Conservation (phyloP, 2,797 vertebrate genomes). For the Propithecus perrieri region DNA sequence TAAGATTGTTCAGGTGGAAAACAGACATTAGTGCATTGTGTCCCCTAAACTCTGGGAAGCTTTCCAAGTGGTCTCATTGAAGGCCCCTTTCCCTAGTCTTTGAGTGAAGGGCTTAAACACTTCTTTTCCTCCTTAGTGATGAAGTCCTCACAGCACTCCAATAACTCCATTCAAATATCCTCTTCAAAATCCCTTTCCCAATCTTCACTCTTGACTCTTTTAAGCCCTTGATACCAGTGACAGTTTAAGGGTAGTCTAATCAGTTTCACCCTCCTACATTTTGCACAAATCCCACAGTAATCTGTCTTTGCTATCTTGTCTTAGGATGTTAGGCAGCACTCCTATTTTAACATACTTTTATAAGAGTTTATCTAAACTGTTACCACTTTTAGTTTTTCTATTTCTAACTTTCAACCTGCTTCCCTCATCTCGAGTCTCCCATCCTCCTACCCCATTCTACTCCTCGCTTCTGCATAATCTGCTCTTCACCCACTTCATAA, state of each 20-base stretch:
- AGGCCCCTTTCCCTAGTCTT: not conserved
- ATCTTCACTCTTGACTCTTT: not conserved
- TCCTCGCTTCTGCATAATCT: not conserved
- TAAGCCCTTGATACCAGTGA: not conserved
- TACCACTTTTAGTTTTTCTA: not conserved
- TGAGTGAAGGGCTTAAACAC: not conserved
- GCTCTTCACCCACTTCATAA: not conserved
- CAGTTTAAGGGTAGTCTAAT: not conserved
- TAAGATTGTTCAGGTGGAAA: not conserved
- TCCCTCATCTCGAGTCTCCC: not conserved
- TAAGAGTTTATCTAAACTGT: not conserved
- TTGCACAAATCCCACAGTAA: not conserved
- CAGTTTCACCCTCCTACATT: not conserved
- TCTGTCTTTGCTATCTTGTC: not conserved
- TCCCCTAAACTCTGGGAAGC: not conserved
- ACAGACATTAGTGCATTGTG: not conserved
- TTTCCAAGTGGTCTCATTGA: not conserved
- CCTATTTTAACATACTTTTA: not conserved
- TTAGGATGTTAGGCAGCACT: not conserved
- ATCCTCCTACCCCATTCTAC: not conserved
- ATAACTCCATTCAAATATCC: conserved; percentile 7
- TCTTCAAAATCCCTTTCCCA: not conserved
- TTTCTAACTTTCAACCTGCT: not conserved
- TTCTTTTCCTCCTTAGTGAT: not conserved
- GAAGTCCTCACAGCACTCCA: not conserved